These are phyloP conservation scores for Microtus californicus DNA, from an alignment of 2,797 vertebrate genomes.

Conservation along the genomic window DNA sequence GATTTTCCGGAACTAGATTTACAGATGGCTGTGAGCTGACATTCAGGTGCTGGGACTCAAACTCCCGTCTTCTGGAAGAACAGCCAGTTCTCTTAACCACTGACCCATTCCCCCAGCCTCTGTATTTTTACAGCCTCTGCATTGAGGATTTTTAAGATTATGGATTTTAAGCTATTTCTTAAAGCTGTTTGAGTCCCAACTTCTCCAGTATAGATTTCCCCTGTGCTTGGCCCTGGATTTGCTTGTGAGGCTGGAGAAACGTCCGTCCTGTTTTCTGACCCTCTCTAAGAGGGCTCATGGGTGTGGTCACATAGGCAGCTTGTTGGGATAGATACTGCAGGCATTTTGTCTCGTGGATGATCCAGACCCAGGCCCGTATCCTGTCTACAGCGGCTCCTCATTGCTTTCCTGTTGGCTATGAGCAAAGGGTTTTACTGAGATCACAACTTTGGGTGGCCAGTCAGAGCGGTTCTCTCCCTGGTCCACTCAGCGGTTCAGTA, in stretches of 20 bases:
- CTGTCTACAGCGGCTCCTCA: neutral
- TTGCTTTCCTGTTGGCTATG: neutral
- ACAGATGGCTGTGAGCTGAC: neutral
- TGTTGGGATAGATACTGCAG: neutral
- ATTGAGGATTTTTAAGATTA: neutral
- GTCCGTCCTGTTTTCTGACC: neutral
- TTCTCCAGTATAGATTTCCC: neutral
- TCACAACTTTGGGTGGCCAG: neutral
- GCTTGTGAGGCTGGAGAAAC: neutral
- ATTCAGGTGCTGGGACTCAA: neutral
- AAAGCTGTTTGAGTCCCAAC: neutral
- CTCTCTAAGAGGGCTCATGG: neutral
- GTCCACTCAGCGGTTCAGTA: neutral
- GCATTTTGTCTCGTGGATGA: neutral
- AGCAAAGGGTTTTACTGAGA: neutral
- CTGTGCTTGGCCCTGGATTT: neutral
- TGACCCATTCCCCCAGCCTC: neutral
- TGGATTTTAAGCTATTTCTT: slow-evolving; percentile 25
- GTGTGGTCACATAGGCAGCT: neutral
- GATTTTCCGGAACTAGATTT: neutral
- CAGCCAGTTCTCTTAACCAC: neutral
- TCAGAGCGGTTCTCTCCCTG: neutral
- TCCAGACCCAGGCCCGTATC: neutral
- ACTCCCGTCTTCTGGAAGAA: neutral
- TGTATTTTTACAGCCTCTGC: neutral